Evolutionary conservation across 1,140 invertebrate genomes (phyloP), one percentile per base, ranked within the genome.

Genomic region (Bombyx mandarina): DNA sequence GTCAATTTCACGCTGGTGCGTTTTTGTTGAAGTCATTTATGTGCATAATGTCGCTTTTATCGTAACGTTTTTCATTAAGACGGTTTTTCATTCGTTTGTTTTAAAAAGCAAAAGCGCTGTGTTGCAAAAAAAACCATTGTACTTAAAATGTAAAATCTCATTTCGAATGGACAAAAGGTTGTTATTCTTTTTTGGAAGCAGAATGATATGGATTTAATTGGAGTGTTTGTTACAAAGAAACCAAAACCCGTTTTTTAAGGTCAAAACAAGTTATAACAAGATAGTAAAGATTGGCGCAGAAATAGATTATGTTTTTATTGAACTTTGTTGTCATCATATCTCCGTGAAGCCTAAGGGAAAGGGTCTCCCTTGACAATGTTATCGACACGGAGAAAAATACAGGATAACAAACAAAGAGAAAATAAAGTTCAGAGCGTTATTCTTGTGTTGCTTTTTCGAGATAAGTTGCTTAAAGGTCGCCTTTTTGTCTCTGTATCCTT

Each of bases 1-100:
- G 73, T 74, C 73, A 77, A 73, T 77, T 75, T 75, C 61, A 60
- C 61, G 54, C 61, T 64, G 58, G 50, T 69, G 67, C 65, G 66
- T 69, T 77, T 71, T 73, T 69, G 26, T 35, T 5, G 26, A 5
- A 35, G 26, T 35, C 26, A 35, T 35, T 35, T 35, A 35, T 35
- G 26, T 35, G 26, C 26, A 35, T 35, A 35, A 35, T 35, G 26
- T 35, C 26, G 26, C 26, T 35, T 35, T 35, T 35, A 35, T 35
- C 26, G 26, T 35, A 35, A 35, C 26, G 26, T 35, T 35, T 35
- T 35, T 35, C 26, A 35, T 35, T 35, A 35, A 35, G 26, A 35
- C 26, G 26, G 12, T 35, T 1, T 35, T 35, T 3, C 4, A 3
- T 35, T 35, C 26, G 26, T 35, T 35, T 35, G 4, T 35, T 35